phyloP scores from a whole-genome alignment of 2,797 vertebrate genomes.

The Serranus cabrilla region DNA sequence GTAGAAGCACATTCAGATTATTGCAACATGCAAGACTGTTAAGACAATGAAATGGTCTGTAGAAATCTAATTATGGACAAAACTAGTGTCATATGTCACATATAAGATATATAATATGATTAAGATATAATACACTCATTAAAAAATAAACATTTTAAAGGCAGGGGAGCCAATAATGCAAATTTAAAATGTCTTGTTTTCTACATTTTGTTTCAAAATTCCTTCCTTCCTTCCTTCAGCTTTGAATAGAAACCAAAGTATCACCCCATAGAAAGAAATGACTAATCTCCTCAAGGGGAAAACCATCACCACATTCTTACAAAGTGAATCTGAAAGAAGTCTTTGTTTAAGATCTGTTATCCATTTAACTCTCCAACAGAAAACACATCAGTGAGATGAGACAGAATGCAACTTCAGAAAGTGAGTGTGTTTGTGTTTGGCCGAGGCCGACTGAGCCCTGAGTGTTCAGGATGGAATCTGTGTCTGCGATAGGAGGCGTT shows the following conservation, averaged over 20 bases:
- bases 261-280: slow-evolving; percentile 2
- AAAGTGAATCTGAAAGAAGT: background rate
- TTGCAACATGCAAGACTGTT: no score
- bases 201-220: background rate
- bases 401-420: slow-evolving; percentile 17
- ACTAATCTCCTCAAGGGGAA: background rate
- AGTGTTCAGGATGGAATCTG: slow-evolving; percentile 44
- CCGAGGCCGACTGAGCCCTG: slow-evolving; percentile 6
- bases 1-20: background rate
- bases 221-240: background rate
- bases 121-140: no score
- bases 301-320: background rate
- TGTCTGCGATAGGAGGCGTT: slow-evolving; percentile 46
- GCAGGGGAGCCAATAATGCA: background rate
- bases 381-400: slow-evolving; percentile 8
- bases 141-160: background rate
- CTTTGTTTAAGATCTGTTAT: background rate
- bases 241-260: background rate
- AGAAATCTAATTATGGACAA: no score
- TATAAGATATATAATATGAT: no score
- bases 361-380: background rate
- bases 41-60: no score
- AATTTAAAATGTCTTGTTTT: background rate
- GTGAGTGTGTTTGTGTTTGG: slow-evolving; percentile 14
- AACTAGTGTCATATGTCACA: no score